These are phyloP conservation scores for Circaetus cinerascens DNA, from an alignment of 2,113 vertebrate genomes.

Conservation along the genomic window DNA sequence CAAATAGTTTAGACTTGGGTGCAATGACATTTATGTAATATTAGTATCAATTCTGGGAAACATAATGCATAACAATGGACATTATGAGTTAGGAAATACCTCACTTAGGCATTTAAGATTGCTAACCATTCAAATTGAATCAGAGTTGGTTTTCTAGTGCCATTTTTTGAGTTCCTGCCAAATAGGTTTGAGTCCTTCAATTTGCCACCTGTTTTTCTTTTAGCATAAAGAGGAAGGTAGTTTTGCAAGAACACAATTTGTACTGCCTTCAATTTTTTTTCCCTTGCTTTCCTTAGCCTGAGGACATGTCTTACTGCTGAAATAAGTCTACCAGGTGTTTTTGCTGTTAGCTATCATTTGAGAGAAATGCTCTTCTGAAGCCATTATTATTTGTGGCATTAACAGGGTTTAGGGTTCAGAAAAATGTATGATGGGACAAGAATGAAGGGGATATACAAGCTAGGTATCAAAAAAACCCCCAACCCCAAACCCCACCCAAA, in stretches of 20 bases:
- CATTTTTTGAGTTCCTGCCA: background rate
- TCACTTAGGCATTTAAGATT: background rate
- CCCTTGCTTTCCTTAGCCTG: background rate
- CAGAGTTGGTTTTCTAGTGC: background rate
- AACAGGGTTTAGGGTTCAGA: background rate
- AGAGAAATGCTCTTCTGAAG: background rate
- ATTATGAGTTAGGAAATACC: background rate
- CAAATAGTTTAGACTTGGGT: background rate
- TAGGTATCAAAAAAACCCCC: background rate
- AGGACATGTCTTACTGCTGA: background rate
- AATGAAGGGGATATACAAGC: background rate
- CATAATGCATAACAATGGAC: background rate
- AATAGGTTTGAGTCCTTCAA: background rate
- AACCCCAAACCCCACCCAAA: too few species aligned
- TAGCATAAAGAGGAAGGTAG: background rate
- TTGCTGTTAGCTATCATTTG: background rate
- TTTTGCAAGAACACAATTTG: background rate
- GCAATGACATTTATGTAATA: background rate
- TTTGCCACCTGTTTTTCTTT: background rate
- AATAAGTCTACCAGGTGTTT: background rate
- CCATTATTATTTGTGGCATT: background rate
- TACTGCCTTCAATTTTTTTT: background rate
- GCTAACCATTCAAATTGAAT: background rate
- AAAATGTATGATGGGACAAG: background rate
- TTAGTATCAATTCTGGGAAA: background rate